These are phyloP conservation scores for Anser cygnoides DNA, from an alignment of 2,113 vertebrate species.

Conservation along the genomic window DNA sequence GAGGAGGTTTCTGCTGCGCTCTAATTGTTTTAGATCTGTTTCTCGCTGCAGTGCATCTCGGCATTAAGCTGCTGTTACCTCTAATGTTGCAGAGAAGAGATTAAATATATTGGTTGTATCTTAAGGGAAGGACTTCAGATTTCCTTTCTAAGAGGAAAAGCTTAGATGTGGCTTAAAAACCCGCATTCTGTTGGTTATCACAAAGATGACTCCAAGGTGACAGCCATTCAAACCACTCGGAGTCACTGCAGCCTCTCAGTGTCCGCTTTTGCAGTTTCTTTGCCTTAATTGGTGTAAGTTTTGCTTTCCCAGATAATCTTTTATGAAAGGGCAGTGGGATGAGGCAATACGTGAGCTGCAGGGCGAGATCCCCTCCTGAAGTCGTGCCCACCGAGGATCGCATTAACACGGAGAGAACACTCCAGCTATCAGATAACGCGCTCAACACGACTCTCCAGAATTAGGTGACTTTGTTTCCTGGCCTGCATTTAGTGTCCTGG, in stretches of 20 bases:
- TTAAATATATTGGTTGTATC: not conserved
- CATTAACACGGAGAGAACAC: not conserved
- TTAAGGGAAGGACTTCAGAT: not conserved
- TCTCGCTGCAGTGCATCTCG: slow-evolving; percentile 7
- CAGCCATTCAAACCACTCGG: not conserved
- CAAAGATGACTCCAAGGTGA: not conserved
- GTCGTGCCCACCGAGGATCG: not conserved
- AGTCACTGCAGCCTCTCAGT: not conserved
- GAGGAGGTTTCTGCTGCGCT: slow-evolving; percentile 15
- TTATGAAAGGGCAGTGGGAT: not conserved
- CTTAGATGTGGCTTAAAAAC: slow-evolving; percentile 1
- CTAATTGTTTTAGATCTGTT: slow-evolving; percentile 41
- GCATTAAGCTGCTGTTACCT: not conserved
- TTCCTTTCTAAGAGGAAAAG: not conserved
- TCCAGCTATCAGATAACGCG: not conserved
- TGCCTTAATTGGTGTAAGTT: slow-evolving; percentile 19
- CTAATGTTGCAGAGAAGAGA: not conserved
- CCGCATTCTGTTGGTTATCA: not conserved
- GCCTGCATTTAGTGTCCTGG: not conserved
- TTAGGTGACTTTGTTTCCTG: slow-evolving; percentile 45
- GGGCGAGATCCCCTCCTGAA: not conserved
- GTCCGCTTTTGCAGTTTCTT: not conserved
- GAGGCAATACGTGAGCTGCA: not conserved
- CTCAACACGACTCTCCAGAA: not conserved
- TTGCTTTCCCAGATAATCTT: slow-evolving; percentile 22